Conservation (phyloP, 1,140 invertebrate species). For the Zaprionus taronus region DNA sequence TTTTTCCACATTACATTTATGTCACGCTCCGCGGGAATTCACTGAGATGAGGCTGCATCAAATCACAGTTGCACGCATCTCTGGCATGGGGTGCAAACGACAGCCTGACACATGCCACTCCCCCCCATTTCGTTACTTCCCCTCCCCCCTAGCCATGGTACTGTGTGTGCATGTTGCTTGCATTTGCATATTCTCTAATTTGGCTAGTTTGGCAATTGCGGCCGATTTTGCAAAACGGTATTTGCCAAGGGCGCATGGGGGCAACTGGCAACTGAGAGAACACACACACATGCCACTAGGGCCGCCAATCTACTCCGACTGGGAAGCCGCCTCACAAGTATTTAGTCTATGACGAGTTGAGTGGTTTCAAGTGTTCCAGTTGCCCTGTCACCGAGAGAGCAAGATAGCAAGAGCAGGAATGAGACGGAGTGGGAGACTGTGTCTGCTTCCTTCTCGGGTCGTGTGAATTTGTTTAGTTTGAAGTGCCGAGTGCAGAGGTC, state of each 20-base stretch:
- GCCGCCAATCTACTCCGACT: conserved; percentile 21
- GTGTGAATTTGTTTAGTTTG: conserved; percentile 76
- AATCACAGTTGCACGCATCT: conserved; percentile 6
- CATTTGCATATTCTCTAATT: conserved; percentile 81
- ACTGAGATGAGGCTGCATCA: not conserved
- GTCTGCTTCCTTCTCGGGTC: conserved; percentile 45
- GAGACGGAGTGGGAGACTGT: not conserved
- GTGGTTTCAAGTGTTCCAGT: conserved; percentile 66
- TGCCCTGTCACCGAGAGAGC: conserved; percentile 11
- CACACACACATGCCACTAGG: not conserved
- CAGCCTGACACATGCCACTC: not conserved
- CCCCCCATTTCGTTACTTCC: not conserved
- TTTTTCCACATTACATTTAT: not conserved
- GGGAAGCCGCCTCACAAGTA: conserved; percentile 62
- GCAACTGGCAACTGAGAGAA: not conserved
- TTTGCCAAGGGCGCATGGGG: conserved; percentile 58
- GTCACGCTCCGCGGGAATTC: not conserved
- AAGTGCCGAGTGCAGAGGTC: conserved; percentile 48
- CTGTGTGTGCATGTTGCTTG: conserved; percentile 67
- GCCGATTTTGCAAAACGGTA: conserved; percentile 81
- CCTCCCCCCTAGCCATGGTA: not conserved
- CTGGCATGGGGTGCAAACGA: not conserved
- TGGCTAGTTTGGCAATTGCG: conserved; percentile 82
- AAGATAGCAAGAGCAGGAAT: not conserved
- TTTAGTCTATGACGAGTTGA: conserved; percentile 76